Evolutionary conservation across 1,140 invertebrate genomes (phyloP), one percentile per base, ranked within the genome.

Genomic region (Drosophila lacteicornis): DNA sequence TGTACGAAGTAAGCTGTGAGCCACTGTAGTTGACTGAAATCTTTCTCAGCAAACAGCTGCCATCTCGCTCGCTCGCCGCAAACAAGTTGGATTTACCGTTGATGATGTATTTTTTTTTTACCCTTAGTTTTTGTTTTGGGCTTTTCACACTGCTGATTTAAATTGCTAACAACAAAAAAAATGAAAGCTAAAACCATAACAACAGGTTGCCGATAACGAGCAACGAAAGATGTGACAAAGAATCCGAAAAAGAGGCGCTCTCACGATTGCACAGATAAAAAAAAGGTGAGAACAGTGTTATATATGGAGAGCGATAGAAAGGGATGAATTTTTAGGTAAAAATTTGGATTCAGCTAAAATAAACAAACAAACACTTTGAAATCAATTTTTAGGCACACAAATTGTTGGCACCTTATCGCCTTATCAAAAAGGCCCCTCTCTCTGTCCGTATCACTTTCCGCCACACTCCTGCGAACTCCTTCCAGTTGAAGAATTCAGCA

Each of bases 21-120:
- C 22, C 22, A 25, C 22, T 25, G 22, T 25, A 61, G 42, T 66
- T 46, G 19, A 36, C 56, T 46, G 5, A 61, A 38, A 45, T 62
- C n/a, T 19, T 25, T 69, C 30, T 25, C 36, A 43, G 13, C 19
- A 50, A n/a, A 36, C 36, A 57, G 19, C 30, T 19, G 33, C 12
- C 60, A 43, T 68, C 17, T 49, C 43, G 7, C 27, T 47, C 2
- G 12, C 36, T 47, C 63, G 27, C 19, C 19, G 30, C 43, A 67
- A 53, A 55, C 33, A 57, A 56, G 42, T 49, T 73, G 43, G 9
- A 50, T 73, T 73, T 71, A 59, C 69, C 69, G 69, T 73, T 73
- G 66, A 49, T 33, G 46, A 46, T 38, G 30, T 53, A 40, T 66
- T 40, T 70, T 70, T 70, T 70, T 13, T 38, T 66, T 15, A 25